Evolutionary conservation across 2,797 vertebrate genomes (phyloP).

Genomic region (Coreius guichenoti): DNA sequence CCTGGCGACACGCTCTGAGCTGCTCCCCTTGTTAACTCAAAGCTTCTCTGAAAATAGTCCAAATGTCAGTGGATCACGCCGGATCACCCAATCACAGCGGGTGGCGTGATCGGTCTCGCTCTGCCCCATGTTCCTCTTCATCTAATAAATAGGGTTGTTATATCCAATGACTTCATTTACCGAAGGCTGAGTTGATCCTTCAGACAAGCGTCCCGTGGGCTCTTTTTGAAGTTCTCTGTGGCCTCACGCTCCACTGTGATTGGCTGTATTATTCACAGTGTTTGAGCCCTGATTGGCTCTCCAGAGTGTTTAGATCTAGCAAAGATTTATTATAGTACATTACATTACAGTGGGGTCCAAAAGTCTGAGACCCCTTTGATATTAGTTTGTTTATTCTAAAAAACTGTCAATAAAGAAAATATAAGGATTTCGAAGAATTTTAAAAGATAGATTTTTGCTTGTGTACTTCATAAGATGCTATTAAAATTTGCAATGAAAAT

Average conservation of each 20-base stretch:
- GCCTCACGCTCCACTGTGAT: background rate
- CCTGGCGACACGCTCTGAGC: background rate
- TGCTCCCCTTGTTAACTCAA: constrained; percentile 40
- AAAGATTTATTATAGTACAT: background rate
- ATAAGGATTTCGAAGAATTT: background rate
- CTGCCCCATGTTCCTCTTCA: constrained; percentile 11
- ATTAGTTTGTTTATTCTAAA: background rate
- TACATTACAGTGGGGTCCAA: background rate
- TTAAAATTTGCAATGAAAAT: background rate
- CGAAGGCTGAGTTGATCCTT: constrained; percentile 34
- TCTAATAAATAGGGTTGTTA: constrained; percentile 46
- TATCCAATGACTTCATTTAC: constrained; percentile 36
- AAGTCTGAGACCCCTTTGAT: background rate
- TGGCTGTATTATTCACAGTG: background rate
- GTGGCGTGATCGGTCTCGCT: constrained; percentile 6
- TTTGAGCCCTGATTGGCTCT: constrained; percentile 9
- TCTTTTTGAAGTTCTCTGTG: constrained; percentile 1
- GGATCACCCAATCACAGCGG: too few relatives aligned
- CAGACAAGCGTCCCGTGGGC: background rate
- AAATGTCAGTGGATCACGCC: constrained; percentile 50
- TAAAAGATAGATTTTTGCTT: background rate
- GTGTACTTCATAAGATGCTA: background rate
- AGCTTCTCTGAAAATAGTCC: constrained; percentile 27
- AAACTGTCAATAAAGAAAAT: background rate
- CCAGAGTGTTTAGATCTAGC: background rate